Evolutionary conservation across 1,140 invertebrate species (phyloP).

Genomic region (Temnothorax nylanderi): DNA sequence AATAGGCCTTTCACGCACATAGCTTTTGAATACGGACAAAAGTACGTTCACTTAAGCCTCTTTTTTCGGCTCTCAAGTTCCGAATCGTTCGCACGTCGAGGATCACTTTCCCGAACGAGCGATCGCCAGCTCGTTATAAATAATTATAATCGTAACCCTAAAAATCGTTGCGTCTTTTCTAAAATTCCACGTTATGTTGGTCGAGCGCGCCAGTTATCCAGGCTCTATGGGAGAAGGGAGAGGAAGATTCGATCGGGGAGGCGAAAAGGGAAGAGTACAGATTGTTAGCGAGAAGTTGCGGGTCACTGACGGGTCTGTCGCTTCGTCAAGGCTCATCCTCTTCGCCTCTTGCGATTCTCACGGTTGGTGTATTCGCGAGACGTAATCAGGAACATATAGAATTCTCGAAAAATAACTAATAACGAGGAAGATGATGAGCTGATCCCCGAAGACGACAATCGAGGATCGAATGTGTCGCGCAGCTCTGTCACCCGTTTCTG

Average conservation of each 20-base stretch:
- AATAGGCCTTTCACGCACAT: neutral
- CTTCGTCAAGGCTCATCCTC: neutral
- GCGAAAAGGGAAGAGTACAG: conserved; percentile 56
- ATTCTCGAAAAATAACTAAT: neutral
- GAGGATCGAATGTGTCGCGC: conserved; percentile 8
- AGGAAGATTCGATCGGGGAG: conserved; percentile 76
- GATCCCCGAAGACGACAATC: neutral
- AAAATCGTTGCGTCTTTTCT: conserved; percentile 22
- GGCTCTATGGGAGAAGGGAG: conserved; percentile 64
- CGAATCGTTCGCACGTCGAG: neutral
- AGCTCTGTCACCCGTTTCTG: neutral
- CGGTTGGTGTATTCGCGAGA: neutral
- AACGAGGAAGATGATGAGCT: conserved; percentile 30
- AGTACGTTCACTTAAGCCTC: conserved; percentile 8
- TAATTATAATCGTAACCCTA: conserved; percentile 54
- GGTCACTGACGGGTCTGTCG: neutral
- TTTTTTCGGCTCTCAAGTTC: conserved; percentile 12
- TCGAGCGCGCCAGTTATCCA: conserved; percentile 67
- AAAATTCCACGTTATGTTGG: conserved; percentile 36
- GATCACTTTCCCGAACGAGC: neutral
- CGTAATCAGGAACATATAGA: conserved; percentile 23
- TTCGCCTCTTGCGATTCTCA: conserved; percentile 2
- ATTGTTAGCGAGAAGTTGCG: conserved; percentile 60
- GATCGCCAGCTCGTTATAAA: conserved; percentile 49
- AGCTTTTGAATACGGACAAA: neutral